Conservation (phyloP, 2,113 vertebrate species). For the Cardinalis cardinalis region DNA sequence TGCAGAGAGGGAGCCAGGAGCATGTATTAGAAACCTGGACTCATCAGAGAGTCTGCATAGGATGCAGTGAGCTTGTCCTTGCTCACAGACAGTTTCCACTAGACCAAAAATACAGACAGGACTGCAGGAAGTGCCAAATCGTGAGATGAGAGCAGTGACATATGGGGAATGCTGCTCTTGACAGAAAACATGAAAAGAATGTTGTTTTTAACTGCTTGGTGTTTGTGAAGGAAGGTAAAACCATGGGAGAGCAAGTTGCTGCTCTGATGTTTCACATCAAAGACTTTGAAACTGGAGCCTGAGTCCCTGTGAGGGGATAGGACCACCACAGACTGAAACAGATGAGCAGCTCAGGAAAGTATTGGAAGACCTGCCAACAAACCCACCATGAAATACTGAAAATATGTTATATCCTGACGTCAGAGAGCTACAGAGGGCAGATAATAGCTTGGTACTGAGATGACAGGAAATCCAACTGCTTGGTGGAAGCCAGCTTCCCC, state of each 20-base stretch:
- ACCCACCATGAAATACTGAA: not conserved
- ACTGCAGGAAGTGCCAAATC: rapidly evolving
- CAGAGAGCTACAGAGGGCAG: not conserved
- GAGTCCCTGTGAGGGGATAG: not conserved
- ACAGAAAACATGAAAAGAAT: not conserved
- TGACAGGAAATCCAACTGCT: not conserved
- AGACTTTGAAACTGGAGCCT: not conserved
- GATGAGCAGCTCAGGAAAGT: not conserved
- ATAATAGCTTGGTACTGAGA: not conserved
- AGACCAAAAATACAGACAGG: not conserved
- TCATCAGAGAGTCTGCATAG: rapidly evolving
- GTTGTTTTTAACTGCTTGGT: not conserved
- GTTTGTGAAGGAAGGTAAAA: slow-evolving; percentile 7
- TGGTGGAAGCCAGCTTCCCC: not conserved
- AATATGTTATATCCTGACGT: not conserved
- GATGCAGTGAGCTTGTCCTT: not conserved
- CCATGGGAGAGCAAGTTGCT: not conserved
- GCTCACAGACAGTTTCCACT: not conserved
- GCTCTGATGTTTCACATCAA: slow-evolving; percentile 1
- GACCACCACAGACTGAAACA: not conserved
- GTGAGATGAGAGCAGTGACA: not conserved
- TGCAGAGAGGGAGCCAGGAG: not conserved
- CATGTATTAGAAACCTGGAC: not conserved
- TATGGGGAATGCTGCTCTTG: not conserved
- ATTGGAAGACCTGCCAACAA: not conserved